Conservation (phyloP, 2,888 invertebrate species). For the Sphinx pinastri region DNA sequence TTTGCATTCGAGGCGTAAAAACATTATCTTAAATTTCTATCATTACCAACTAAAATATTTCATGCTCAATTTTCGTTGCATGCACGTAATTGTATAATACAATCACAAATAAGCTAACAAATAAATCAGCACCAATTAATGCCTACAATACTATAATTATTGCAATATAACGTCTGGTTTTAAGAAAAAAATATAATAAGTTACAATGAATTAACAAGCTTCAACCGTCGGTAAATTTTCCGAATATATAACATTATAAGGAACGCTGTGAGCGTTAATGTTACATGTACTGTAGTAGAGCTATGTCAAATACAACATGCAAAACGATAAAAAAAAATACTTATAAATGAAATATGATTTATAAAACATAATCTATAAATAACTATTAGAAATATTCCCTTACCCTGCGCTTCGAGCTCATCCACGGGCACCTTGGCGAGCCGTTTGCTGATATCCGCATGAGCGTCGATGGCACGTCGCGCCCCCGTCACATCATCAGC, state of each 20-base stretch:
- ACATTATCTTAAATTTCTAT: constrained; percentile 8
- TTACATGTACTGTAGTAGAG: too few relatives aligned
- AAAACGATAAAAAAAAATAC: too few relatives aligned
- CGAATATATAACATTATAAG: too few relatives aligned
- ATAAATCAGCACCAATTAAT: constrained; percentile 7
- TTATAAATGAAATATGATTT: too few relatives aligned
- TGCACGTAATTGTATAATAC: constrained; percentile 5
- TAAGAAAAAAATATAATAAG: not conserved
- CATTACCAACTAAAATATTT: constrained; percentile 1
- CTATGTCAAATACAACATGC: too few relatives aligned
- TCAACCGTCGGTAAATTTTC: not conserved
- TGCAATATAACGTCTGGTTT: not conserved
- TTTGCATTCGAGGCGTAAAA: constrained; percentile 1
- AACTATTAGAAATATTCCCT: not conserved
- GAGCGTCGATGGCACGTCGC: constrained; percentile 95
- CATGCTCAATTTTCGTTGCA: not conserved
- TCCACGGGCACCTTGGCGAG: constrained; percentile 97
- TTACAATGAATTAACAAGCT: not conserved
- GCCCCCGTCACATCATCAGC: constrained; percentile 97
- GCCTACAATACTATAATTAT: not conserved
- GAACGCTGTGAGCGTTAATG: too few relatives aligned
- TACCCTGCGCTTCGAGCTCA: constrained; percentile 94
- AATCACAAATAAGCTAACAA: not conserved
- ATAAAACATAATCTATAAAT: too few relatives aligned
- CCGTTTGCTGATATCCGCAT: constrained; percentile 96